A percentile compares a stretch with the other conserved stretches of the same genome.
These are phyloP conservation scores for Thereuonema tuberculata DNA, from an alignment of 1,140 invertebrate genomes.

Conservation along the genomic window DNA sequence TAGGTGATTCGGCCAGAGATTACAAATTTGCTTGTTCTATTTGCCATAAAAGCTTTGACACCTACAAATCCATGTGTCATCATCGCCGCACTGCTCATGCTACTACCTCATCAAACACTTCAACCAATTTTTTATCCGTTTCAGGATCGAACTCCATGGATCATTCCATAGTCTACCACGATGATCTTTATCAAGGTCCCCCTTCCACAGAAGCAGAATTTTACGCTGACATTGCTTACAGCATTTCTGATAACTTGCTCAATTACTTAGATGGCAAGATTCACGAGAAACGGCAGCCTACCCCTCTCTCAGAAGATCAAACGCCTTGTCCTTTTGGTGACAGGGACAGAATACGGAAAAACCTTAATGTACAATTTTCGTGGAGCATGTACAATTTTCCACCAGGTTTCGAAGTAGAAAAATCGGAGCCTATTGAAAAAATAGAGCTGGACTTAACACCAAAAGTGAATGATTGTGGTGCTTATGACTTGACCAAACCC, in stretches of 20 bases:
- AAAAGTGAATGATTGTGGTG: neutral
- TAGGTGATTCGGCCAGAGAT: too few species aligned
- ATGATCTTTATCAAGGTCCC: too few species aligned
- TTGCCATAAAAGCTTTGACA: too few species aligned
- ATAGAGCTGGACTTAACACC: neutral
- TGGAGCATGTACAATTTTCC: slow-evolving; percentile 19
- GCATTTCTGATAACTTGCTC: slow-evolving; percentile 47
- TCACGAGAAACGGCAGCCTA: slow-evolving; percentile 26
- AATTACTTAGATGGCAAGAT: slow-evolving; percentile 48
- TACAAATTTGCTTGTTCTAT: too few species aligned
- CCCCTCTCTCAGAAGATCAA: slow-evolving; percentile 21
- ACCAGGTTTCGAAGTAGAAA: slow-evolving; percentile 8
- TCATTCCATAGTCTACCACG: too few species aligned
- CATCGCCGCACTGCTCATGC: too few species aligned
- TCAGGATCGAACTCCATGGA: too few species aligned
- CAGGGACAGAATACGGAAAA: neutral
- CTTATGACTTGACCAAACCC: neutral
- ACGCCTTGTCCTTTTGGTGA: neutral
- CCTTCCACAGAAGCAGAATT: slow-evolving; percentile 36
- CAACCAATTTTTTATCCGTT: too few species aligned
- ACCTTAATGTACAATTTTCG: neutral
- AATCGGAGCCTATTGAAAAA: neutral
- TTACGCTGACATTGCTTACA: slow-evolving; percentile 42
- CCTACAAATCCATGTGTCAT: too few species aligned
- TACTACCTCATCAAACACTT: too few species aligned